Evolutionary conservation across 2,888 invertebrate genomes (phyloP).

Genomic region (Noctua janthe): DNA sequence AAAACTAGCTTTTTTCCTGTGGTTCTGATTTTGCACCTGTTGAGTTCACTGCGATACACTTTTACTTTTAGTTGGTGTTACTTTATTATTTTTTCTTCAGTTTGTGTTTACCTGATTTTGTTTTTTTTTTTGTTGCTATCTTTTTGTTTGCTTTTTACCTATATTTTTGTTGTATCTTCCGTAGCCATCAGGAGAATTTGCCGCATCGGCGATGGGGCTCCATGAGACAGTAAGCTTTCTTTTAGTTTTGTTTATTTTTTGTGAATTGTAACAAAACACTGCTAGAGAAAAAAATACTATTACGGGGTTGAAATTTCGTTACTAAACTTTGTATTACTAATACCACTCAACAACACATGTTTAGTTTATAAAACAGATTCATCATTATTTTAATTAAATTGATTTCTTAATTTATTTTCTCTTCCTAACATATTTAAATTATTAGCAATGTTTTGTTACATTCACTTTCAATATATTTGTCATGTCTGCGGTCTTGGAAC

Average conservation of each 20-base stretch:
- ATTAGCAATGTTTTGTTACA: slow-evolving; percentile 43
- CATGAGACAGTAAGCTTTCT: slow-evolving; percentile 89
- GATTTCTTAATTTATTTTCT: background rate
- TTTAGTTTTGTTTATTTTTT: slow-evolving; percentile 60
- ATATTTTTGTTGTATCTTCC: slow-evolving; percentile 82
- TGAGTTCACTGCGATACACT: slow-evolving; percentile 33
- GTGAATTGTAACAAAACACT: slow-evolving; percentile 31
- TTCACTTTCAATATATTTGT: slow-evolving; percentile 6
- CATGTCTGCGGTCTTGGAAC: background rate
- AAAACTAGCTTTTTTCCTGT: slow-evolving; percentile 14
- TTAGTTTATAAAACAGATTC: background rate
- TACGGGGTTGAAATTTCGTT: background rate
- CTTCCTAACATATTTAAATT: background rate
- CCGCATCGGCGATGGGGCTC: slow-evolving; percentile 90
- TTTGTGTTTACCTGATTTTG: slow-evolving; percentile 60
- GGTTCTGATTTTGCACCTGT: slow-evolving; percentile 22
- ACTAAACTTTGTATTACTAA: background rate
- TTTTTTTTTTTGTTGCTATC: slow-evolving; percentile 60
- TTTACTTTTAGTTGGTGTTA: slow-evolving; percentile 46
- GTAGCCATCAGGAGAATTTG: slow-evolving; percentile 89
- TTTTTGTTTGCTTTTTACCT: slow-evolving; percentile 76
- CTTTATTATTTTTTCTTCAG: slow-evolving; percentile 44
- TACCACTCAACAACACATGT: background rate
- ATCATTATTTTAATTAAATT: background rate
- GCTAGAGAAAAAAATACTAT: background rate